Base-by-base conservation (phyloP, 2,797 vertebrate genomes). In the Pelobates cultripes region DNA sequence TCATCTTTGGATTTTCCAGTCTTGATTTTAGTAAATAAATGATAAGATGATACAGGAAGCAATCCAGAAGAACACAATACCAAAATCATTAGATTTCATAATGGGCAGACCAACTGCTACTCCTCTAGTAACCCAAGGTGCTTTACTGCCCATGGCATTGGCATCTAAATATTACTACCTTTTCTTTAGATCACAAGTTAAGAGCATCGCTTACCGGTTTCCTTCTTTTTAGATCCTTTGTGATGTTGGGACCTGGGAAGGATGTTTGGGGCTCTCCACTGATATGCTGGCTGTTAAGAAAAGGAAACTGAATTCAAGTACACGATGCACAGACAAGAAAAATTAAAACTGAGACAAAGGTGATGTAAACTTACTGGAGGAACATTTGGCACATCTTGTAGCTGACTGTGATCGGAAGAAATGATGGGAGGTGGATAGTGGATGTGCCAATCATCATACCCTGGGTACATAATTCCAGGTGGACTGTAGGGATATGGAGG, bases 401-500 rank as follows among this genome's bases (percentile, higher is more conserved):
- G 85, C 0, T 89, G 89, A 0, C 87, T 45, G 76, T 90, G 97
- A 73, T 97, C 88, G 60, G 92, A 90, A 0, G 89, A 91, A 89
- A 90, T 75, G 10, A 96, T 92, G 85, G 95, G 88, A 3, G 97
- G 96, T 0, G 96, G 96, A 89, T 97, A 97, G 86, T 95, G 94
- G 90, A 97, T 89, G 89, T 96, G 95, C 97, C 97, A 97, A 80
- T 96, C 97, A 0, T 99, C 97, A 0, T 91, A 96, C 86, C 94
- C 96, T 1, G 94, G 96, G 88, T 94, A 95, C 64, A 95, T 87
- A 79, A 86, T 86, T 57, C 85, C 75, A 45, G 95, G 91, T 85
- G 97, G 94, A 8, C 95, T 94, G 91, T 95, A 97, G 79, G 94
- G 96, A 76, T 96, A 98, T 85, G 96, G 88, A 53, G 96, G 96